Percentiles rank a stretch among this genome's conserved stretches.
Conservation (phyloP, 2,113 vertebrate genomes). For the Phalacrocorax pelagicus region DNA sequence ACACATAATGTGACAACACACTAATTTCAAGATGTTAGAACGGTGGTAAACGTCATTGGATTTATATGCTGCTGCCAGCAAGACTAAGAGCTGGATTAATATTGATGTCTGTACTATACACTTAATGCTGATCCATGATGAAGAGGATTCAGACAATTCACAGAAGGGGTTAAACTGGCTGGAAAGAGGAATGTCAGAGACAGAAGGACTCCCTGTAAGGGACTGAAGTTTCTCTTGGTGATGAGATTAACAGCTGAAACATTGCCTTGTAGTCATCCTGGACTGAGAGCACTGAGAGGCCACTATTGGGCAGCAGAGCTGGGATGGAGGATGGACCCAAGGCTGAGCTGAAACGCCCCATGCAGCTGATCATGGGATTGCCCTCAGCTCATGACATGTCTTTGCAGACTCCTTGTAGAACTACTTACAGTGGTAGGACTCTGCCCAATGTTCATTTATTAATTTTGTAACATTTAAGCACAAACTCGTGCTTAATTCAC, state of each 20-base stretch:
- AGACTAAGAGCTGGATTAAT: background rate
- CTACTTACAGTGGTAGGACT: fast-evolving
- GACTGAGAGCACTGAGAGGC: fast-evolving
- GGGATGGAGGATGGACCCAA: background rate
- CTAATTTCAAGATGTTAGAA: background rate
- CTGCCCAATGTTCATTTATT: background rate
- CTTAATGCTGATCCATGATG: background rate
- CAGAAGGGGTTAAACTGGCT: background rate
- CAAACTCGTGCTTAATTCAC: background rate
- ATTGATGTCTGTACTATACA: background rate
- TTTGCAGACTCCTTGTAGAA: background rate
- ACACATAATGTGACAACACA: background rate
- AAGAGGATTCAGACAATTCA: background rate
- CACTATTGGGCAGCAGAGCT: background rate
- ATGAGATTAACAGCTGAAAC: background rate
- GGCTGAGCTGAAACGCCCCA: too few species aligned
- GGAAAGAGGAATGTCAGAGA: background rate
- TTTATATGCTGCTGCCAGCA: background rate
- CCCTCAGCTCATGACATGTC: background rate
- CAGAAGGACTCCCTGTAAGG: background rate
- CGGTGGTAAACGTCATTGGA: background rate
- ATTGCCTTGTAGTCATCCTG: background rate
- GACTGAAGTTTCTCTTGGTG: background rate
- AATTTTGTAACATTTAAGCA: background rate
- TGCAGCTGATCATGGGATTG: background rate